A percentile compares a stretch with the other conserved stretches of the same genome.
Evolutionary conservation across 2,797 vertebrate genomes (phyloP).

Genomic region (Sebastes oblongus): DNA sequence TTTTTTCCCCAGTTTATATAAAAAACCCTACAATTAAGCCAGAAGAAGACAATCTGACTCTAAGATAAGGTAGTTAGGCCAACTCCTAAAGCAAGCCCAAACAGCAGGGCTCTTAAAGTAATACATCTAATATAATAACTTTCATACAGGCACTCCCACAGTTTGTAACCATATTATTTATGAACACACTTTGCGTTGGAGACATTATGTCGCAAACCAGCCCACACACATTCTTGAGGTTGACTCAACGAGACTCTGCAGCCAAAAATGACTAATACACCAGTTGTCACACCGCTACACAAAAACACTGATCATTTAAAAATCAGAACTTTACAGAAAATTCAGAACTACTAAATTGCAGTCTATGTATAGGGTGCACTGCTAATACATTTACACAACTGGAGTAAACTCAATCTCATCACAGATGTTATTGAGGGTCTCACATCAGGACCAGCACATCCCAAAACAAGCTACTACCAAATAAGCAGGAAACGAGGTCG

Average conservation of each 20-base stretch:
- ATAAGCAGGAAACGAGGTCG: conserved; percentile 70
- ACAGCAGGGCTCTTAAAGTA: neutral
- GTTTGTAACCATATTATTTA: conserved; percentile 26
- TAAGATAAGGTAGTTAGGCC: neutral
- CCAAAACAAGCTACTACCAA: conserved; percentile 26
- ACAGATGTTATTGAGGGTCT: neutral
- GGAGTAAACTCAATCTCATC: neutral
- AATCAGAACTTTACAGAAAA: neutral
- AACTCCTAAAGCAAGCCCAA: conserved; percentile 13
- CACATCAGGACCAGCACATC: conserved; percentile 27
- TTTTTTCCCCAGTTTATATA: neutral
- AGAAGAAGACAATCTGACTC: neutral
- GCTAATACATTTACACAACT: neutral
- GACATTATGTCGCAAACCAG: conserved; percentile 42
- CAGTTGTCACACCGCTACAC: neutral
- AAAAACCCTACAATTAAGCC: neutral
- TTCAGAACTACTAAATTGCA: neutral
- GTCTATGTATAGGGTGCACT: neutral
- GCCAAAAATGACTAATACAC: neutral
- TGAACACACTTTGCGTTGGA: conserved; percentile 32
- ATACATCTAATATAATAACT: neutral
- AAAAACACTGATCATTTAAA: neutral
- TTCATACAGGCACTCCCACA: conserved; percentile 1
- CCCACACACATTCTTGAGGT: conserved; percentile 52
- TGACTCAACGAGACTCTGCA: conserved; percentile 37